phyloP scores from a whole-genome alignment of 2,888 invertebrate species.

The Rotaria socialis region DNA sequence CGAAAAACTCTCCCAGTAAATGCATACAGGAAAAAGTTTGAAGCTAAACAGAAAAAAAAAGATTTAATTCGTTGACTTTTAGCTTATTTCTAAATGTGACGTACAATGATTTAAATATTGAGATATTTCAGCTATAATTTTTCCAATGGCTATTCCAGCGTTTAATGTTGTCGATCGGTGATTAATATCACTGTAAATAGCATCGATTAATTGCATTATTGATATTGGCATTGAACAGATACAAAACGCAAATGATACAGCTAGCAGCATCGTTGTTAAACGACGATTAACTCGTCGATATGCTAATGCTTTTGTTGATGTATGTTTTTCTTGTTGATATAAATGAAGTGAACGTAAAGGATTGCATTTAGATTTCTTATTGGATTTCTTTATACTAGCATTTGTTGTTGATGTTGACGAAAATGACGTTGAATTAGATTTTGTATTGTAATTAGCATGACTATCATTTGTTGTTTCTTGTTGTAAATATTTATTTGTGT shows the following conservation, averaged over 20 bases:
- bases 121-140: slow-evolving; percentile 47
- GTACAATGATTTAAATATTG: slow-evolving; percentile 31
- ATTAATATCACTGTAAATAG: not conserved
- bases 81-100: not conserved
- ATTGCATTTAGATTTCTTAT: not conserved
- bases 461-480: not conserved
- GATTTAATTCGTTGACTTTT: not conserved
- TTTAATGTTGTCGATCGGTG: slow-evolving; percentile 44
- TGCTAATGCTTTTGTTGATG: not conserved
- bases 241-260: slow-evolving; percentile 51
- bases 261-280: slow-evolving; percentile 51
- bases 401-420: not conserved
- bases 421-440: not conserved
- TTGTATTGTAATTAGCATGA: not conserved
- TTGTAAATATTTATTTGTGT: slow-evolving; percentile 30
- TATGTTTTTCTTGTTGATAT: not conserved
- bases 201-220: slow-evolving; percentile 50
- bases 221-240: slow-evolving; percentile 51
- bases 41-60: slow-evolving; percentile 50
- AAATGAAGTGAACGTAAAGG: not conserved
- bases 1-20: slow-evolving; percentile 52
- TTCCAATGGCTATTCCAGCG: slow-evolving; percentile 48
- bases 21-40: slow-evolving; percentile 54
- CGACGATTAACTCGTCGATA: slow-evolving; percentile 42
- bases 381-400: not conserved